Evolutionary conservation across 1,140 invertebrate genomes (phyloP).

Genomic region (Meteorus sp.): DNA sequence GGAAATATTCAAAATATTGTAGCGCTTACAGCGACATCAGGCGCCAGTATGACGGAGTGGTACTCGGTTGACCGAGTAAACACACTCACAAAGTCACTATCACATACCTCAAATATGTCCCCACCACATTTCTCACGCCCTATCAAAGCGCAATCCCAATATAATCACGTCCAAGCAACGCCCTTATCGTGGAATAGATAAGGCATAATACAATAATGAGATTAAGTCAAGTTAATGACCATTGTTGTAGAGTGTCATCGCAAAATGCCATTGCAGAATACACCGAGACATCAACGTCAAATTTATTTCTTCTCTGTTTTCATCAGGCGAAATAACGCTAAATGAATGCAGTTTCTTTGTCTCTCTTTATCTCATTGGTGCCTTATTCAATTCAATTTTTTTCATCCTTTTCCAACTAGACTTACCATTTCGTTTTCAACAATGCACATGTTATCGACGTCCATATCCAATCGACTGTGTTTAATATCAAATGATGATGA

Average conservation of each 20-base stretch:
- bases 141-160: too few species aligned
- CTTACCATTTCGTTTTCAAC: slow-evolving; percentile 54
- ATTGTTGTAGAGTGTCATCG: too few species aligned
- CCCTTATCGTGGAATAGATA: too few species aligned
- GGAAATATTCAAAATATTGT: slow-evolving; percentile 24
- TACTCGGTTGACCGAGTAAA: neutral
- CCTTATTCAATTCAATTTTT: neutral
- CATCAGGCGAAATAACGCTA: slow-evolving; percentile 36
- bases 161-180: too few species aligned
- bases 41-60: slow-evolving; percentile 39
- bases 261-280: too few species aligned
- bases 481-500: neutral
- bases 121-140: too few species aligned
- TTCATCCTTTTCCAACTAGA: slow-evolving; percentile 22
- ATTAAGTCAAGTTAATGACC: too few species aligned
- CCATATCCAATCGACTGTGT: slow-evolving; percentile 34
- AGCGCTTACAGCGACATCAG: slow-evolving; percentile 31
- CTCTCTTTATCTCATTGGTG: slow-evolving; percentile 23
- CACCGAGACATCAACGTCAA: slow-evolving; percentile 8
- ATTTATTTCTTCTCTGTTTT: slow-evolving; percentile 30
- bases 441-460: slow-evolving; percentile 49
- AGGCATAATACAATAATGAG: too few species aligned
- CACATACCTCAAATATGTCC: neutral
- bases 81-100: neutral
- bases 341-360: too few species aligned